Conservation (phyloP, 2,113 vertebrate genomes). For the Grus americana region DNA sequence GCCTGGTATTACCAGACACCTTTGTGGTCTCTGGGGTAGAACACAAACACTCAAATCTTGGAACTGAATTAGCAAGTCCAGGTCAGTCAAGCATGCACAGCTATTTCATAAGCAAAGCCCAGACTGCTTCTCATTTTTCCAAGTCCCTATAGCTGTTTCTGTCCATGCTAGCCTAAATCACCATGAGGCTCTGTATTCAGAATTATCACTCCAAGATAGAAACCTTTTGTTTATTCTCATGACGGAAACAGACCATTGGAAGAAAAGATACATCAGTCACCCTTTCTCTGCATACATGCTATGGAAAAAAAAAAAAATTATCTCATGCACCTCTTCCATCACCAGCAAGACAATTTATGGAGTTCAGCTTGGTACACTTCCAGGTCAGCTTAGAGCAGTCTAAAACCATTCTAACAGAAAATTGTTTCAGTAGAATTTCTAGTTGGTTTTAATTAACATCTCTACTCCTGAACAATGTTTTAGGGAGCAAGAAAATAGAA, state of each 20-base stretch:
- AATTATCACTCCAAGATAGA: neutral
- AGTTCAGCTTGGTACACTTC: neutral
- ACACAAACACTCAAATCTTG: neutral
- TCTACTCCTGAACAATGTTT: neutral
- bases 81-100: neutral
- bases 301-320: neutral
- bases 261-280: neutral
- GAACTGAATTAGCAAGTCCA: neutral
- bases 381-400: neutral
- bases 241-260: neutral
- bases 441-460: neutral
- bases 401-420: neutral
- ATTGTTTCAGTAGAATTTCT: neutral
- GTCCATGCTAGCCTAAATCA: neutral
- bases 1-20: neutral
- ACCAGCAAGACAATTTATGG: neutral
- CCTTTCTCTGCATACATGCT: neutral
- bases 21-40: neutral
- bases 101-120: neutral
- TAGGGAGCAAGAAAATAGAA: slow-evolving; percentile 30
- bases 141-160: neutral
- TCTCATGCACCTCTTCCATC: neutral
- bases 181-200: neutral
- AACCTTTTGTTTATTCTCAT: neutral
- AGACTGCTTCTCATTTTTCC: neutral